Evolutionary conservation across 2,113 vertebrate genomes (phyloP), one percentile per base, ranked within the genome.

Genomic region (Periophthalmus modestus): DNA sequence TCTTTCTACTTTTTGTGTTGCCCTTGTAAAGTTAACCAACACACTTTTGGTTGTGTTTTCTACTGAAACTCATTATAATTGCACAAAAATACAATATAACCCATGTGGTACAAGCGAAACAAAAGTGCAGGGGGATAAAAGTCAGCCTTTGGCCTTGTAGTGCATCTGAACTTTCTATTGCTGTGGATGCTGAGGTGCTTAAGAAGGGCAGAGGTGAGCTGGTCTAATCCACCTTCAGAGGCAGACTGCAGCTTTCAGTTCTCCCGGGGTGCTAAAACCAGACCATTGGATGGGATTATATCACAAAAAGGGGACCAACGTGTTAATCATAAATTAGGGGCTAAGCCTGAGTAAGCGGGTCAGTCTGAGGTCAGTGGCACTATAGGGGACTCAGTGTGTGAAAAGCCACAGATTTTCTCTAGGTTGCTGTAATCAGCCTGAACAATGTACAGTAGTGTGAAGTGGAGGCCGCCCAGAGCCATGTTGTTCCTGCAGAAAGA

Each of bases 241-340:
- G 68, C 72, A 68, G 54, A 75, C 82, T 85, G 68, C 75, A 7
- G 34, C 79, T 73, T 86, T 69, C 74, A 77, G 83, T 88, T 84
- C 73, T 70, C 75, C 82, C 61, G 73, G 79, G 66, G 87, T 87
- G 82, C 87, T 89, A 87, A 81, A 89, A 84, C 70, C 88, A 82
- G 82, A 85, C 74, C 72, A 80, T 52, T 78, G 67, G 67, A 66
- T 70, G 66, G 81, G 86, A 91, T 92, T 90, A 91, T 87, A 79
- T 84, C 83, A 78, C 80, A 77, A 75, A 83, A 77, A 79, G 66
- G 80, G 84, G 79, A 77, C 84, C n/a, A 68, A 88, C 85, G 85
- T 92, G 85, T 82, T 90, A 83, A 91, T 91, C 88, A 88, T 87
- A 88, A 89, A 88, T 92, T 88, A 86, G 79, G 83, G 66, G 74